These are phyloP conservation scores for Pristionchus arcanus DNA, from an alignment of 2,888 invertebrate genomes.

Conservation along the genomic window DNA sequence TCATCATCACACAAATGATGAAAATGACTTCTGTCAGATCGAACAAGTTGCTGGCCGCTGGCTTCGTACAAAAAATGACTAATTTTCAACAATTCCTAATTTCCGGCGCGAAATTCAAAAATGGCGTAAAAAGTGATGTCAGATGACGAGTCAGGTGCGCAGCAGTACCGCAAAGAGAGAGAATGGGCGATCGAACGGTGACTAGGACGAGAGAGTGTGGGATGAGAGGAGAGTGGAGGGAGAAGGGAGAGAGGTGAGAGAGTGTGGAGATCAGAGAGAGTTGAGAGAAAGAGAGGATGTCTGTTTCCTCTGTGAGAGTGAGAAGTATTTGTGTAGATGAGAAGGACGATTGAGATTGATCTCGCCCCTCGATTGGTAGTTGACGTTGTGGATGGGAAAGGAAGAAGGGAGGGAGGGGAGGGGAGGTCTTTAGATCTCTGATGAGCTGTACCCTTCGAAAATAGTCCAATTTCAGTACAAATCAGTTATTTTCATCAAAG, in stretches of 20 bases:
- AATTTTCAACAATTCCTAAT: background rate
- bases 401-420: background rate
- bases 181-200: conserved; percentile 26
- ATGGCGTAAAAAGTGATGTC: conserved; percentile 18
- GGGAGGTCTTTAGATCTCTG: background rate
- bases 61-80: background rate
- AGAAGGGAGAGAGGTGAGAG: background rate
- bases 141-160: conserved; percentile 10
- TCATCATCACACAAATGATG: background rate
- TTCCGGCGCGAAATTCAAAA: background rate
- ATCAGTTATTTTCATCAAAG: too few relatives aligned
- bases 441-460: background rate
- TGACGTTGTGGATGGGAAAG: background rate
- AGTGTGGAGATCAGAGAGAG: conserved; percentile 31
- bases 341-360: conserved; percentile 32
- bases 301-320: conserved; percentile 20
- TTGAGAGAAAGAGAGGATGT: background rate
- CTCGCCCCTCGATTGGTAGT: background rate
- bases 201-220: conserved; percentile 35
- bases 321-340: conserved; percentile 50
- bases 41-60: conserved; percentile 7
- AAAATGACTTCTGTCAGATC: background rate
- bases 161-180: conserved; percentile 20
- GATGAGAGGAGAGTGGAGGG: conserved; percentile 21
- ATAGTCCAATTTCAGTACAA: background rate